Evolutionary conservation across 2,888 invertebrate genomes (phyloP).

Genomic region (Alcis repandata): DNA sequence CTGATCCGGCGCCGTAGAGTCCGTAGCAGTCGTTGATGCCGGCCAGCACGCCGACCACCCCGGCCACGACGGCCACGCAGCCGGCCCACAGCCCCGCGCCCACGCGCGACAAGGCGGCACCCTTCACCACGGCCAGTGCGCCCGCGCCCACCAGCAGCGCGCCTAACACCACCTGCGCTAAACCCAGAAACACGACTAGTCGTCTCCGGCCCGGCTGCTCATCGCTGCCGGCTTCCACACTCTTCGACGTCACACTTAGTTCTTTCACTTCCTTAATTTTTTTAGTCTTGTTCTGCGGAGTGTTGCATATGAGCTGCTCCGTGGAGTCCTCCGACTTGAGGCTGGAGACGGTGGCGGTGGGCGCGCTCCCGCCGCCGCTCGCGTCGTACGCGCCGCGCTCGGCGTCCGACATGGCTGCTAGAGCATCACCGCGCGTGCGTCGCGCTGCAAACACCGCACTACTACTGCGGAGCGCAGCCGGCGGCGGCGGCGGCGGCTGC

Average conservation of each 20-base stretch:
- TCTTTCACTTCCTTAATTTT: constrained; percentile 61
- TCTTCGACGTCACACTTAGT: constrained; percentile 76
- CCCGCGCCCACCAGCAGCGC: constrained; percentile 88
- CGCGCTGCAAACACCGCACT: constrained; percentile 2
- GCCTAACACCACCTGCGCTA: constrained; percentile 88
- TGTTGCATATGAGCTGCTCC: constrained; percentile 86
- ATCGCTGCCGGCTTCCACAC: constrained; percentile 75
- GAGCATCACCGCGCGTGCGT: constrained; percentile 43
- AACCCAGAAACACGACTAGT: constrained; percentile 84
- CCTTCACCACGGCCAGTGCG: constrained; percentile 88
- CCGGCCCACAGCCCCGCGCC: constrained; percentile 91
- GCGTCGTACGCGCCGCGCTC: constrained; percentile 58
- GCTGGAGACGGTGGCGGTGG: constrained; percentile 79
- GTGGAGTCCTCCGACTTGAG: constrained; percentile 85
- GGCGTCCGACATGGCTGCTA: constrained; percentile 51
- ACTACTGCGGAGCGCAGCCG: constrained; percentile 26
- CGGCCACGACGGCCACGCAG: constrained; percentile 87
- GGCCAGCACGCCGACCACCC: constrained; percentile 88
- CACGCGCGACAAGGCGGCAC: constrained; percentile 85
- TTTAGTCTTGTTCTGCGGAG: constrained; percentile 73
- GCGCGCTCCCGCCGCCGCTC: constrained; percentile 44
- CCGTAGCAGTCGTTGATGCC: constrained; percentile 86
- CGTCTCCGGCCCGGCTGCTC: constrained; percentile 55
- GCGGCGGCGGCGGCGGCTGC: constrained; percentile 13
- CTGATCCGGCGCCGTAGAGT: constrained; percentile 63